phyloP scores from a whole-genome alignment of 2,113 vertebrate genomes.

The Oryzias woworae region DNA sequence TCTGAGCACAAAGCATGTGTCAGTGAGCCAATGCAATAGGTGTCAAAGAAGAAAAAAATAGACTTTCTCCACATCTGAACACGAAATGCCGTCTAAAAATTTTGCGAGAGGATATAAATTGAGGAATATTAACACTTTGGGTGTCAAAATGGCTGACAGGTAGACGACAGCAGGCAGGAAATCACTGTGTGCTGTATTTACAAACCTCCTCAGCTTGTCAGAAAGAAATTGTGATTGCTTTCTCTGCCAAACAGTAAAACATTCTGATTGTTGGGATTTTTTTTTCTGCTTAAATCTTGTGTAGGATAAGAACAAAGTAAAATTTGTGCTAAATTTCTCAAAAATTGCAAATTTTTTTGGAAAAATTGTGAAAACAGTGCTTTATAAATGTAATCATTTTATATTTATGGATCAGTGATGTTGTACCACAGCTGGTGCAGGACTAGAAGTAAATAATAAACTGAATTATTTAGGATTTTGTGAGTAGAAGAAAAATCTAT shows the following conservation, averaged over 20 bases:
- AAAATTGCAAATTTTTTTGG: too few species aligned
- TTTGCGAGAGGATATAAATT: constrained; percentile 48
- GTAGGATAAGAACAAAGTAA: too few species aligned
- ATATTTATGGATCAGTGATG: constrained; percentile 25
- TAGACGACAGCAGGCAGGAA: constrained; percentile 56
- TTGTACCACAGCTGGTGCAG: constrained; percentile 30
- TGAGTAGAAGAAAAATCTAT: constrained; percentile 27
- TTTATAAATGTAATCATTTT: neutral
- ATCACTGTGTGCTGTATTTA: constrained; percentile 47
- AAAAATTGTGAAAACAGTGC: too few species aligned
- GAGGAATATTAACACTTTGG: constrained; percentile 54
- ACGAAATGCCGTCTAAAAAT: constrained; percentile 46
- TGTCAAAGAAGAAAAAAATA: constrained; percentile 39
- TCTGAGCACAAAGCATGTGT: constrained; percentile 55
- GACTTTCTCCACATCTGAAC: constrained; percentile 45
- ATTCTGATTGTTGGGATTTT: neutral
- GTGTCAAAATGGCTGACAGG: constrained; percentile 65
- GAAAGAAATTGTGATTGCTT: constrained; percentile 36
- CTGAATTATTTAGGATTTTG: constrained; percentile 14
- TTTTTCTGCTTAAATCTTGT: neutral
- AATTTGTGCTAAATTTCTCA: too few species aligned
- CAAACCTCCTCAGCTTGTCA: constrained; percentile 46
- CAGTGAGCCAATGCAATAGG: constrained; percentile 53
- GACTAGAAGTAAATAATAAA: constrained; percentile 36
- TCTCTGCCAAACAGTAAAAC: neutral